Evolutionary conservation across 2,113 vertebrate genomes (phyloP), one percentile per base, ranked within the genome.

Genomic region (Struthio camelus): DNA sequence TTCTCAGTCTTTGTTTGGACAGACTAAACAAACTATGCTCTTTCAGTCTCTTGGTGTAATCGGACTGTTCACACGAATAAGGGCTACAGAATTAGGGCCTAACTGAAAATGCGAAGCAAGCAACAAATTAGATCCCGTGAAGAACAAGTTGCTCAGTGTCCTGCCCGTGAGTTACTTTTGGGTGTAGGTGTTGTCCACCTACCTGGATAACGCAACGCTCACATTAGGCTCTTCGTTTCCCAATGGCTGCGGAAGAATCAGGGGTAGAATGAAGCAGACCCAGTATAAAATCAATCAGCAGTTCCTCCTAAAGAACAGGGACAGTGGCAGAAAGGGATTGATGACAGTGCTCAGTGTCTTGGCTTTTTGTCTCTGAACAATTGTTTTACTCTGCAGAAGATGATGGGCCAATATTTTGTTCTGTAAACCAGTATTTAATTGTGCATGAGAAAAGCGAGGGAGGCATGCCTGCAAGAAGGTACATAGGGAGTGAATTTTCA

Each of bases 1-100:
- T 95, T 65, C 89, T 87, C 48, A 82, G 73, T 62, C 53, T 82
- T 89, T 96, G 84, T 95, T 95, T 95, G 78, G 44, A 15, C 69
- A 95, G 70, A 72, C 53, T 85, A 69, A 94, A 76, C 61, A 75
- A 87, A 32, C 78, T 65, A 7, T 61, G 51, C 34, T 91, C 66
- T 69, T 69, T 84, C 44, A 69, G 73, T 73, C 78, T 65, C 44
- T 76, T 85, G 80, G 50, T 58, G 67, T 87, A 93, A 94, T 94
- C 87, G 93, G 71, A 32, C 56, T 73, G 25, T 18, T 22, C 14
- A 20, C 0, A 2, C 50, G 87, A 91, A 94, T 85, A 59, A 87
- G 14, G 50, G 24, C 50, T 85, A 32, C 4, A 71, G 78, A 94
- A 85, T 89, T 87, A 89, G 16, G 48, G 5, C 3, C 15, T 82